phyloP scores from a whole-genome alignment of 2,113 vertebrate species.

The Eira barbara region DNA sequence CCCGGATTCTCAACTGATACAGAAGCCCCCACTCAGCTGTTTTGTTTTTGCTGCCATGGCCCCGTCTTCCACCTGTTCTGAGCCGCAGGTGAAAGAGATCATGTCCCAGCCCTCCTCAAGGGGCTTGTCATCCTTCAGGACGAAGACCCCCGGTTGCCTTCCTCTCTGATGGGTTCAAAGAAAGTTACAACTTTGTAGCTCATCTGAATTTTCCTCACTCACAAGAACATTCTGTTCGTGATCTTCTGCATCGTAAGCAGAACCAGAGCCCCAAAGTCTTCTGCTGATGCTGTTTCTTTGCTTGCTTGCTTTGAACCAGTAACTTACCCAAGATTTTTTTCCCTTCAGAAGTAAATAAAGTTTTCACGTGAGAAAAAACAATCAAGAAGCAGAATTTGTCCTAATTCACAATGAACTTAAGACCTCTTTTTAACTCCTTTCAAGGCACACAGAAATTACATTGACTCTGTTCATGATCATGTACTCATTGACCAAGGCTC shows the following conservation, averaged over 20 bases:
- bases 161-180: not conserved
- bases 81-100: not conserved
- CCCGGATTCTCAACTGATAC: not conserved
- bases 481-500: not conserved
- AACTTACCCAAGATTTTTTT: not conserved
- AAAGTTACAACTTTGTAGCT: not conserved
- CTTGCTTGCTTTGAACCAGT: not conserved
- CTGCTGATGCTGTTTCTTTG: not conserved
- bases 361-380: not conserved
- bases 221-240: not conserved
- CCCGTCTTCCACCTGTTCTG: fast-evolving
- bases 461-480: not conserved
- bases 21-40: not conserved
- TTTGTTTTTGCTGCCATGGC: fast-evolving
- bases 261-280: not conserved
- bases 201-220: not conserved
- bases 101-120: fast-evolving
- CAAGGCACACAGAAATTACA: not conserved
- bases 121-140: no score
- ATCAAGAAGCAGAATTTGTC: not conserved
- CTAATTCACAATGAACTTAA: not conserved
- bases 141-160: not conserved
- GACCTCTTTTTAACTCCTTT: not conserved
- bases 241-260: not conserved
- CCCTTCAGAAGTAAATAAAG: not conserved